Conservation (phyloP, 2,113 vertebrate genomes). For the Actenoides hombroni region DNA sequence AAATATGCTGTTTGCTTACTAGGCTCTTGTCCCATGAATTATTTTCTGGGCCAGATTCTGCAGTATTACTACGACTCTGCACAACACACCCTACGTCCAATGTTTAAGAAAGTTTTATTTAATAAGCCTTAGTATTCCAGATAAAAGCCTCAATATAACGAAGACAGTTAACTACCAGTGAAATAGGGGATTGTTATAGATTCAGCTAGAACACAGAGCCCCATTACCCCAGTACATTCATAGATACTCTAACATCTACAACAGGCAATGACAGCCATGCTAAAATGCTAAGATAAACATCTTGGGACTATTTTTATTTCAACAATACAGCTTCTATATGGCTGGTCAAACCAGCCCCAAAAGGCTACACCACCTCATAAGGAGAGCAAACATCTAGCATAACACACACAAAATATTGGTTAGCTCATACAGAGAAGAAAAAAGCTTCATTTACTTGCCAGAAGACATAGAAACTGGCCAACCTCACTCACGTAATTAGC, state of each 20-base stretch:
- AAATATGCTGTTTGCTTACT: neutral
- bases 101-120: conserved; percentile 43
- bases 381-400: neutral
- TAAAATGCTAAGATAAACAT: neutral
- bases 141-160: conserved; percentile 16
- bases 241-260: neutral
- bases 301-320: neutral
- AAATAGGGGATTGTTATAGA: neutral
- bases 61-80: neutral
- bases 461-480: neutral
- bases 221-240: neutral
- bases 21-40: conserved; percentile 5
- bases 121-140: conserved; percentile 3
- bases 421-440: neutral
- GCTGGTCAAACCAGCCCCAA: neutral
- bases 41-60: neutral
- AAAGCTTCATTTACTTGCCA: neutral
- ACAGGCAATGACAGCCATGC: fast-evolving
- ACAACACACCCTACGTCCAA: conserved; percentile 26
- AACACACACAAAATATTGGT: neutral
- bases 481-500: neutral
- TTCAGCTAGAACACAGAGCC: neutral
- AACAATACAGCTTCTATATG: neutral
- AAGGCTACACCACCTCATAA: neutral
- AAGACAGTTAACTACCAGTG: conserved; percentile 48